phyloP scores from a whole-genome alignment of 2,113 vertebrate species.

The Centropus unirufus region DNA sequence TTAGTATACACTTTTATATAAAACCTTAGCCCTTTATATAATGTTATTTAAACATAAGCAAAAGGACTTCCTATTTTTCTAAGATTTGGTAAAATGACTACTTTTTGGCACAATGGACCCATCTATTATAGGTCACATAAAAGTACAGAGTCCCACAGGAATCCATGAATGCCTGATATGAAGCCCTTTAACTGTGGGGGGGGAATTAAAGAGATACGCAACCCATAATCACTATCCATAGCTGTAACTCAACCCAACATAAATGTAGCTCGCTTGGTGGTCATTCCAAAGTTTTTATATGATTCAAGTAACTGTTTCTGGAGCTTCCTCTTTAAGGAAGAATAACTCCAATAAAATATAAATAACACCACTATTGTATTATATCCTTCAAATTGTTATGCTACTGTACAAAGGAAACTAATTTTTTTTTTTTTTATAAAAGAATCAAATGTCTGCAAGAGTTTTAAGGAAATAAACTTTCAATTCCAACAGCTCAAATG shows the following conservation, averaged over 20 bases:
- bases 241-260: not conserved
- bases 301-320: not conserved
- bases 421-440: not conserved
- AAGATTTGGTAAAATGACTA: not conserved
- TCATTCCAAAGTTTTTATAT: not conserved
- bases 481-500: not conserved
- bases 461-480: not conserved
- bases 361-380: not conserved
- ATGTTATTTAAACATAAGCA: not conserved
- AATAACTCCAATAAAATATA: not conserved
- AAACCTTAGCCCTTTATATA: not conserved
- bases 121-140: not conserved
- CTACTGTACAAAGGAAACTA: not conserved
- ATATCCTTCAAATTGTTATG: not conserved
- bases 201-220: not conserved
- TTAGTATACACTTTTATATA: not conserved
- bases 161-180: not conserved
- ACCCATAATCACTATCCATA: not conserved
- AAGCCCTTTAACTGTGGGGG: not conserved
- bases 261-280: not conserved
- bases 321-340: not conserved
- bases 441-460: not conserved
- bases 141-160: not conserved
- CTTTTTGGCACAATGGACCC: not conserved
- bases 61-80: not conserved